Evolutionary conservation across 1,140 invertebrate genomes (phyloP).

Genomic region (Danaus melanippus): DNA sequence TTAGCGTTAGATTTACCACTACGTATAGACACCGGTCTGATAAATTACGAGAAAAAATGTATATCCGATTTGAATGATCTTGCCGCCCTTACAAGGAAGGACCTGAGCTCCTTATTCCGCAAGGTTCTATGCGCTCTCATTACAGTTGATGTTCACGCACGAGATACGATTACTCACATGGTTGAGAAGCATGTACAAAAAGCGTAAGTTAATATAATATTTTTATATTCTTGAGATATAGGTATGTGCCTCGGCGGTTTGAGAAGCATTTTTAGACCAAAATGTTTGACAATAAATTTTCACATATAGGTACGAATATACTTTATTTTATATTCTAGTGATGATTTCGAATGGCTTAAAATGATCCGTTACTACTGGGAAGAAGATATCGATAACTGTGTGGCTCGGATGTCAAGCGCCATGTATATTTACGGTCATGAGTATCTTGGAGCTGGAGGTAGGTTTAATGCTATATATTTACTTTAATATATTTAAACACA

Average conservation of each 20-base stretch:
- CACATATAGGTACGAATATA: too few relatives aligned
- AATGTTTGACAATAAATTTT: too few relatives aligned
- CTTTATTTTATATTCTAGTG: constrained; percentile 47
- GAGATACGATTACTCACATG: constrained; percentile 85
- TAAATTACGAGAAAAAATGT: constrained; percentile 79
- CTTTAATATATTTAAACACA: not conserved
- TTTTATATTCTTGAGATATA: not conserved
- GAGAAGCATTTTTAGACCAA: too few relatives aligned
- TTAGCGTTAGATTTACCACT: constrained; percentile 70
- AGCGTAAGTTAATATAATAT: constrained; percentile 66
- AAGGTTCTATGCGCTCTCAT: constrained; percentile 87
- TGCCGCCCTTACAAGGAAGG: constrained; percentile 82
- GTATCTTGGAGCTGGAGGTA: constrained; percentile 88
- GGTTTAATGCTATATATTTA: constrained; percentile 58
- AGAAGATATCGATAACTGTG: constrained; percentile 81
- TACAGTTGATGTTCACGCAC: constrained; percentile 89
- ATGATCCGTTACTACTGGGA: constrained; percentile 94
- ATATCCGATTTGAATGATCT: constrained; percentile 83
- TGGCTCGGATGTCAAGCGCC: constrained; percentile 83
- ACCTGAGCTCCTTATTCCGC: constrained; percentile 79
- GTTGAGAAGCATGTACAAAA: constrained; percentile 76
- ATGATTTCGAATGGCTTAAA: constrained; percentile 91
- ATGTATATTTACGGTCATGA: constrained; percentile 92
- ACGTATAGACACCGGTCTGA: constrained; percentile 72
- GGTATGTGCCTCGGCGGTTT: too few relatives aligned